phyloP scores from a whole-genome alignment of 2,113 vertebrate genomes.

The Apodemus sylvaticus region DNA sequence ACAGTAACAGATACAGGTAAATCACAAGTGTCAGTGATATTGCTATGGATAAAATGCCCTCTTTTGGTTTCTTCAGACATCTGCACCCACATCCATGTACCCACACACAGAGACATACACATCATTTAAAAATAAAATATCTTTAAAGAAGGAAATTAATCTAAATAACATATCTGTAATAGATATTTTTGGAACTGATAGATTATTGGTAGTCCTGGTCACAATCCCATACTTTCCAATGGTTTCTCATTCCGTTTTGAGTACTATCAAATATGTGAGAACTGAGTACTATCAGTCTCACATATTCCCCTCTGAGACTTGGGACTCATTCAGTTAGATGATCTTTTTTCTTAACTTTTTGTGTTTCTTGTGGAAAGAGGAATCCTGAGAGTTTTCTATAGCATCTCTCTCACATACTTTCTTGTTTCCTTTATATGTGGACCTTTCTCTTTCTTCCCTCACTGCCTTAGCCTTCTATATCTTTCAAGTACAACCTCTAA shows the following conservation, averaged over 20 bases:
- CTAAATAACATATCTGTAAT: accelerated
- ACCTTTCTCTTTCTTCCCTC: neutral
- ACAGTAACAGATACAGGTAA: neutral
- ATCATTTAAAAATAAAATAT: neutral
- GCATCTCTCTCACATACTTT: neutral
- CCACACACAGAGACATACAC: neutral
- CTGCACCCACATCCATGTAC: neutral
- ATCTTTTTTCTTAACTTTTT: neutral
- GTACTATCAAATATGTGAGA: too few species aligned
- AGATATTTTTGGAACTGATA: neutral
- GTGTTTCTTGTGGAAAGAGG: neutral
- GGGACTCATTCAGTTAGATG: neutral
- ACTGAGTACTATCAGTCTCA: neutral
- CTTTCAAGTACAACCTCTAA: neutral
- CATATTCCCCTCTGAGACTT: neutral
- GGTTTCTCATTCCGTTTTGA: neutral
- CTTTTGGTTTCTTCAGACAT: neutral
- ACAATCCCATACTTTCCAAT: neutral
- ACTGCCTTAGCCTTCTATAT: neutral
- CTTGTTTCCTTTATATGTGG: neutral
- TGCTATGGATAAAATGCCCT: neutral
- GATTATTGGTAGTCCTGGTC: too few species aligned
- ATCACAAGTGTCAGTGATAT: neutral
- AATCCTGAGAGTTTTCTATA: neutral
- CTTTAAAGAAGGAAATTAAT: neutral